Evolutionary conservation across 2,888 invertebrate genomes (phyloP).

Genomic region (Ditylenchus weischeri): DNA sequence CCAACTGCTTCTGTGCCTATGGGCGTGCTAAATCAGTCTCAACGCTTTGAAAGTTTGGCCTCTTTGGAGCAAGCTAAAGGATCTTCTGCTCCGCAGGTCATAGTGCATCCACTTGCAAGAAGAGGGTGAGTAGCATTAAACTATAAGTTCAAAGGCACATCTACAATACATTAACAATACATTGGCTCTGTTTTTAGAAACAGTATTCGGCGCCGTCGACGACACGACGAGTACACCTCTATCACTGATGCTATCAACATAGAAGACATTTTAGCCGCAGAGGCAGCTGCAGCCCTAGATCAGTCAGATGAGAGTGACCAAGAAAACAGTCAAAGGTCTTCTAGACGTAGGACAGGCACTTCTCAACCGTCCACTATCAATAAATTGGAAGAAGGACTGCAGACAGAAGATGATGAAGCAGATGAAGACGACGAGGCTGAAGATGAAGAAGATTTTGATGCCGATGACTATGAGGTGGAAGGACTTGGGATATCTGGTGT

Average conservation of each 20-base stretch:
- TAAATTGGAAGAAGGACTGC: neutral
- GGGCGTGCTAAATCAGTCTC: no score
- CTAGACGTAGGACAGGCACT: neutral
- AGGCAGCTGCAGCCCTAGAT: neutral
- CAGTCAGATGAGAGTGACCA: constrained; percentile 3
- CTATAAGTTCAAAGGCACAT: no score
- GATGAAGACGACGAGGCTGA: constrained; percentile 46
- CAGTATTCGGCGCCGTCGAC: constrained; percentile 30
- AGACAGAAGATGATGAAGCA: constrained; percentile 41
- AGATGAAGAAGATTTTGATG: constrained; percentile 29
- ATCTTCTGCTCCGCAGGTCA: no score
- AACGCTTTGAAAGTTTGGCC: no score
- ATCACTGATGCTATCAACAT: constrained; percentile 54
- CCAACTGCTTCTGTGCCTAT: no score
- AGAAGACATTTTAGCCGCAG: constrained; percentile 18
- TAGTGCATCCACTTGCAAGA: no score
- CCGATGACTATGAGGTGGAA: constrained; percentile 16
- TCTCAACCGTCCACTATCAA: neutral
- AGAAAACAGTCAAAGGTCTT: neutral
- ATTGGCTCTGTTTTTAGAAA: constrained; percentile 16
- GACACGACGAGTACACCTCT: constrained; percentile 55
- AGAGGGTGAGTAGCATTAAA: no score
- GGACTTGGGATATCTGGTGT: constrained; percentile 4
- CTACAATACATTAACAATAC: no score
- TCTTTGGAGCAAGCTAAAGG: no score